Evolutionary conservation across 2,113 vertebrate species (phyloP), one percentile per base, ranked within the genome.

Genomic region (Myrmophylax atrothorax): DNA sequence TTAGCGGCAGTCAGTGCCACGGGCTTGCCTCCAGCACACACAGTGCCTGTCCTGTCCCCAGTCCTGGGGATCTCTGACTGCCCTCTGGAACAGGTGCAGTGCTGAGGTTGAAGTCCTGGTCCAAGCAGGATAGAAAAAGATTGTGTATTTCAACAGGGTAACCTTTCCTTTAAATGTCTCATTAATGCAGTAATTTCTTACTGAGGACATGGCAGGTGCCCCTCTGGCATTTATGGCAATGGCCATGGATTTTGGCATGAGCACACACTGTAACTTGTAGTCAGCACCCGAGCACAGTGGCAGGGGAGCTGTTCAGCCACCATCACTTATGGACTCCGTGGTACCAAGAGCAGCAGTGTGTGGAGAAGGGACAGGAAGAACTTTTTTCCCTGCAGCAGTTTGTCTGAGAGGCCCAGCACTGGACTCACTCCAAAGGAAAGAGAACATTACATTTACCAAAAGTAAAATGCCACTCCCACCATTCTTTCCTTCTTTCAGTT

Each of bases 281-380:
- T 37, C 44, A 66, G 53, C 28, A 33, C 28, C 53, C 1, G 2
- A 40, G 22, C 14, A 7, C 26, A 18, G 4, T 1, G 0, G 8
- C 9, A 83, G 35, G 10, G 47, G 24, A 75, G 16, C 25, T 6
- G 60, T 35, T 53, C 19, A 44, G 55, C 38, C 56, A 29, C n/a
- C 38, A 4, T 62, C 58, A 67, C 19, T 68, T n/a, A 35, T 0
- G 10, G 37, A 29, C 26, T 38, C 29, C 10, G 0, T 17, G n/a
- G 20, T n/a, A 25, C 28, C 24, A 55, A 76, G 7, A 42, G 23
- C 69, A 66, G 12, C 18, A 24, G 8, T 47, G 24, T 47, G 18
- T 26, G 53, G 33, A 80, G 22, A 35, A 25, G 29, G 33, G 12
- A 46, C 28, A 38, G 38, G 40, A 84, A 33, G 72, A 46, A 38